Evolutionary conservation across 1,140 invertebrate genomes (phyloP).

Genomic region (Microplitis mediator): DNA sequence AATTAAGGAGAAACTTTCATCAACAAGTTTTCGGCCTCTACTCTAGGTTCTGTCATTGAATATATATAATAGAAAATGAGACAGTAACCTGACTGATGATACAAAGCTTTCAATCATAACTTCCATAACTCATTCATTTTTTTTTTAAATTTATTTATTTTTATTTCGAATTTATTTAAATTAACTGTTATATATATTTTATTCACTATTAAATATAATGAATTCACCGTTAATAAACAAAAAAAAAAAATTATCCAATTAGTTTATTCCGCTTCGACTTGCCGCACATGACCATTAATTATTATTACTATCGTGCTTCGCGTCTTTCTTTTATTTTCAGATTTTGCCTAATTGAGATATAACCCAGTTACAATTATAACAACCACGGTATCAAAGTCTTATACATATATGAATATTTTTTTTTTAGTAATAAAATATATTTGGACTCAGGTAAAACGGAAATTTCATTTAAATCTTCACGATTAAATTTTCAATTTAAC

Average conservation of each 20-base stretch:
- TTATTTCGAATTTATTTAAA: too few species aligned
- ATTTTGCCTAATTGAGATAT: constrained; percentile 17
- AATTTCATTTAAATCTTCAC: too few species aligned
- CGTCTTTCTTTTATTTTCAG: constrained; percentile 4
- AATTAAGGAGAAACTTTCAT: background rate
- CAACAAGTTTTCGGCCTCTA: background rate
- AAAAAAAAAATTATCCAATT: constrained; percentile 12
- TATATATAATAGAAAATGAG: background rate
- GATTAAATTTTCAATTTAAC: too few species aligned
- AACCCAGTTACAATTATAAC: constrained; percentile 4
- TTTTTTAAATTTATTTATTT: too few species aligned
- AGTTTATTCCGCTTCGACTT: background rate
- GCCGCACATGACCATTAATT: constrained; percentile 11
- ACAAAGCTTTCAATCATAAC: too few species aligned
- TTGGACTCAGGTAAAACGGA: too few species aligned
- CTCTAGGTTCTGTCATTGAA: too few species aligned
- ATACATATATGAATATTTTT: background rate
- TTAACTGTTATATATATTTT: too few species aligned
- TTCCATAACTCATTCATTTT: too few species aligned
- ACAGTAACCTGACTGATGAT: background rate
- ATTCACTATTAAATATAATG: too few species aligned
- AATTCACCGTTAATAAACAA: background rate
- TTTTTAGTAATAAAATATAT: background rate
- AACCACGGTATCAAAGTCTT: background rate
- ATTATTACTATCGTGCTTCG: constrained; percentile 5